Conservation (phyloP, 2,113 vertebrate genomes). For the Menidia beryllina region DNA sequence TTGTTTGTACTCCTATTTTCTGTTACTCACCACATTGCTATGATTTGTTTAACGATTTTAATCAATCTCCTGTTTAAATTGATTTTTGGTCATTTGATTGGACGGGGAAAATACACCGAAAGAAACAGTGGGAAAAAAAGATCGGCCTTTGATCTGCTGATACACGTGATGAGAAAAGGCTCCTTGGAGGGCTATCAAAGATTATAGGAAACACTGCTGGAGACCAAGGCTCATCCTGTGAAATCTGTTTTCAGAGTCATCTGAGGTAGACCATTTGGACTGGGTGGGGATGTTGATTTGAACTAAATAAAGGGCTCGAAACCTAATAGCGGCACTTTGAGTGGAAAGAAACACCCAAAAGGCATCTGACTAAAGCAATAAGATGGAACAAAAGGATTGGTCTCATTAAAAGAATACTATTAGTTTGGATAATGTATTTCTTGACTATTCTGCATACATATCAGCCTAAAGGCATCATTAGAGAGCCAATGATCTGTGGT, state of each 20-base stretch:
- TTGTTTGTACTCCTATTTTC: slow-evolving; percentile 1
- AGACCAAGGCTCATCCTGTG: slow-evolving; percentile 69
- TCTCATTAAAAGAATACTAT: slow-evolving; percentile 58
- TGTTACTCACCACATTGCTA: neutral
- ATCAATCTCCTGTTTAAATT: slow-evolving; percentile 13
- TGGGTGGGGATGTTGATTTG: slow-evolving; percentile 76
- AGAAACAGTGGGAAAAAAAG: slow-evolving; percentile 50
- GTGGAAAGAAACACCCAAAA: slow-evolving; percentile 66
- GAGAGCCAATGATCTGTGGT: slow-evolving; percentile 30
- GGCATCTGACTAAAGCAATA: slow-evolving; percentile 56
- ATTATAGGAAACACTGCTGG: slow-evolving; percentile 69
- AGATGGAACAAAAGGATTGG: slow-evolving; percentile 54
- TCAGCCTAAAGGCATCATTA: slow-evolving; percentile 32
- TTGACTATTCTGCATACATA: slow-evolving; percentile 40
- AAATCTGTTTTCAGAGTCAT: slow-evolving; percentile 79
- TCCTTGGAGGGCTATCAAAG: slow-evolving; percentile 63
- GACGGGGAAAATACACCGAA: slow-evolving; percentile 50
- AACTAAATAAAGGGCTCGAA: slow-evolving; percentile 73
- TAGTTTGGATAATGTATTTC: slow-evolving; percentile 60
- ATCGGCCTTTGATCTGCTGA: slow-evolving; percentile 49
- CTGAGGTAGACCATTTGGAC: slow-evolving; percentile 74
- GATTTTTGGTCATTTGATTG: slow-evolving; percentile 37
- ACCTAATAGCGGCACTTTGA: slow-evolving; percentile 60
- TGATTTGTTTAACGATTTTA: slow-evolving; percentile 26
- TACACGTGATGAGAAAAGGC: slow-evolving; percentile 48